Percentiles rank a stretch among this genome's conserved stretches.
phyloP scores from a whole-genome alignment of 1,140 invertebrate genomes.

The Cyclargus thomasi region DNA sequence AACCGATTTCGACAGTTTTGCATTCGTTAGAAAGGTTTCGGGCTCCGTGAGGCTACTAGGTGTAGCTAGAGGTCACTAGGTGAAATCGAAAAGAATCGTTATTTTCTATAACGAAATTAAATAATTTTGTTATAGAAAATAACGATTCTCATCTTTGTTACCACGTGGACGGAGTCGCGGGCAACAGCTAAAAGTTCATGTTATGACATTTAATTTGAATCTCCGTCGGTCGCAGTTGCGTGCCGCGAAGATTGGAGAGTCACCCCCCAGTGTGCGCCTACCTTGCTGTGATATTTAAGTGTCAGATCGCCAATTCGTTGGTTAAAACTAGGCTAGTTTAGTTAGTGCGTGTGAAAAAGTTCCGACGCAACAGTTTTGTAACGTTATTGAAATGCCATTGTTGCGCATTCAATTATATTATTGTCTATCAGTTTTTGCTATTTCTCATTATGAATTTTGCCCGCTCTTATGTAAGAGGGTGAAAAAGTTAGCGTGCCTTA shows the following conservation, averaged over 20 bases:
- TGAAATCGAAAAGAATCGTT: no score
- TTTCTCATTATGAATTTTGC: background rate
- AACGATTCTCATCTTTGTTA: no score
- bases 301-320: slow-evolving; percentile 4
- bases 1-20: no score
- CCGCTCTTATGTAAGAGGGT: background rate
- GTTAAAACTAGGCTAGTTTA: background rate
- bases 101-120: no score
- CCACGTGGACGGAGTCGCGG: no score
- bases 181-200: no score
- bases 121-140: no score
- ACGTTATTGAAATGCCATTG: background rate
- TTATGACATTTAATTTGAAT: no score
- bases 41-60: no score
- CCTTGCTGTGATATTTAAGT: background rate
- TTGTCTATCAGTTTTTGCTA: background rate
- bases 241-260: background rate
- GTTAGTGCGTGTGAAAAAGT: slow-evolving; percentile 1
- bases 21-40: no score
- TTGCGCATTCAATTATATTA: slow-evolving; percentile 12
- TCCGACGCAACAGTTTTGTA: background rate
- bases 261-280: background rate
- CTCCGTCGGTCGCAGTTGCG: background rate
- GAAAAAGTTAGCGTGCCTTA: no score
- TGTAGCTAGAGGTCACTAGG: no score